A percentile compares a stretch with the other conserved stretches of the same genome.
These are phyloP conservation scores for Agelastica alni DNA, from an alignment of 2,888 invertebrate genomes.

Conservation along the genomic window DNA sequence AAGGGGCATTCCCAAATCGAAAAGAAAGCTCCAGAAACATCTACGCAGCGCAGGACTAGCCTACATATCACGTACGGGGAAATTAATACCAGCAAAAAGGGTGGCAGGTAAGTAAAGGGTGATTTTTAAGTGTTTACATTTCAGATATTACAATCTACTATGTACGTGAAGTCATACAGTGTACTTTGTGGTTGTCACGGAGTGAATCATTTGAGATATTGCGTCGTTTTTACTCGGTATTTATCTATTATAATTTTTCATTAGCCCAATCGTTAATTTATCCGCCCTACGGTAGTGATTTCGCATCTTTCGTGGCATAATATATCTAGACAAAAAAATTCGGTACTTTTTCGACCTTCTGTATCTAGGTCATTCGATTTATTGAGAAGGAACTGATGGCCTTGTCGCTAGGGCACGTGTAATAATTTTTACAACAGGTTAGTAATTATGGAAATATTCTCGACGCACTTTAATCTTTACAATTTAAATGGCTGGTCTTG, in stretches of 20 bases:
- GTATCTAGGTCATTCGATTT: constrained; percentile 54
- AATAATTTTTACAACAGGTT: constrained; percentile 43
- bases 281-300: neutral
- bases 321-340: constrained; percentile 28
- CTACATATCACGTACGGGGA: constrained; percentile 59
- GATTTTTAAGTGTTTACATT: constrained; percentile 49
- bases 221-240: constrained; percentile 37
- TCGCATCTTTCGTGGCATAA: constrained; percentile 12
- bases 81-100: constrained; percentile 58
- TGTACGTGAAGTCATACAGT: constrained; percentile 20
- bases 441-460: constrained; percentile 35
- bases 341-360: constrained; percentile 50
- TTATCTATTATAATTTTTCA: constrained; percentile 12
- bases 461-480: constrained; percentile 22
- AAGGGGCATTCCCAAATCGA: constrained; percentile 55
- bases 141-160: constrained; percentile 37
- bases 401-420: constrained; percentile 53
- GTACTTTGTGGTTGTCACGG: constrained; percentile 17
- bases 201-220: constrained; percentile 39
- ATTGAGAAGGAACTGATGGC: constrained; percentile 51
- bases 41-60: constrained; percentile 57
- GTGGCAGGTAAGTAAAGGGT: constrained; percentile 55
- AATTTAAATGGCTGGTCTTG: constrained; percentile 5
- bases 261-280: neutral
- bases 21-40: constrained; percentile 58